Conservation (phyloP, 2,888 invertebrate species). For the Eulithis prunata region DNA sequence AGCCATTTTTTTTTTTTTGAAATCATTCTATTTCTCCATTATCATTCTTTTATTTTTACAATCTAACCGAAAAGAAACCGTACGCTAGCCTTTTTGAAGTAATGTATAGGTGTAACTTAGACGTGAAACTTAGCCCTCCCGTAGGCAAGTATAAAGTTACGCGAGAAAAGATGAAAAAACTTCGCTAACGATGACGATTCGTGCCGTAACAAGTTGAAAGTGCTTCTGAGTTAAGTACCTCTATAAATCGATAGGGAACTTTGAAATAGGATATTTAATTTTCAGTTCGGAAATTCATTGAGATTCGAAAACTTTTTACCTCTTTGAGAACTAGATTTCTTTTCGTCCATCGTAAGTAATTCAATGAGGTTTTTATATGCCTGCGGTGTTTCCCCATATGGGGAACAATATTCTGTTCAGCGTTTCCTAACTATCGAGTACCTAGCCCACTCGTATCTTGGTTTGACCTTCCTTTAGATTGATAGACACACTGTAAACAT, state of each 20-base stretch:
- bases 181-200: constrained; percentile 33
- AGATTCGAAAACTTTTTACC: too few relatives aligned
- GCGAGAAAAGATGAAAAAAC: constrained; percentile 33
- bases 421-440: too few relatives aligned
- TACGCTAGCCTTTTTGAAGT: constrained; percentile 2
- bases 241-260: constrained; percentile 25
- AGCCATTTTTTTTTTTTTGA: too few relatives aligned
- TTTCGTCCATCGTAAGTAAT: too few relatives aligned
- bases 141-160: constrained; percentile 30
- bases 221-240: constrained; percentile 31
- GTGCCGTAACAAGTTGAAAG: constrained; percentile 29
- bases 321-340: background rate
- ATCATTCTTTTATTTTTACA: background rate
- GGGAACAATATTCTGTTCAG: too few relatives aligned
- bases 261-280: constrained; percentile 22
- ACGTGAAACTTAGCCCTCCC: constrained; percentile 14
- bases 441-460: too few relatives aligned
- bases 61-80: background rate
- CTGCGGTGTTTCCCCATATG: too few relatives aligned
- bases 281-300: constrained; percentile 12
- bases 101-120: constrained; percentile 16
- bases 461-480: too few relatives aligned
- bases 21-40: too few relatives aligned
- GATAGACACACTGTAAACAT: too few relatives aligned
- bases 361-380: too few relatives aligned